Base-by-base conservation (phyloP, 2,888 invertebrate genomes). In the Seladonia tumulorum region DNA sequence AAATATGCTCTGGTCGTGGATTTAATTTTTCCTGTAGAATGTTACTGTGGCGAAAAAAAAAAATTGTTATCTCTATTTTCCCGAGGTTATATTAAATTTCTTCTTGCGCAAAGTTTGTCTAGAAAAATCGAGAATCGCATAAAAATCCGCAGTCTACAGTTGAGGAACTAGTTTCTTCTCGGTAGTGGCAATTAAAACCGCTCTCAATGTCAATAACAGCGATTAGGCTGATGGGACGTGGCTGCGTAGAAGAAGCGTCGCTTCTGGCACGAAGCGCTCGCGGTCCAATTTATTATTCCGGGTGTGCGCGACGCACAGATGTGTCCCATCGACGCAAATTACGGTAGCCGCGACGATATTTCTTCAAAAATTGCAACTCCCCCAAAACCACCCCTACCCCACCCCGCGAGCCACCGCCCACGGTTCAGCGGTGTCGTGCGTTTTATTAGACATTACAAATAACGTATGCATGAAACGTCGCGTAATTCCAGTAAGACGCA, bases 141-240 rank as follows among this genome's bases (percentile, higher is more conserved):
- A 22, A 8, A 53, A 18, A 53, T 53, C 10, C 22, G 53, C 1
- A 3, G 22, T 49, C 22, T 49, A 8, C 22, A 1, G 22, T 3
- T 22, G 0, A 1, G n/a, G 53, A 53, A 22, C 10, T 10, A 53
- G 53, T 53, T n/a, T 22, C 10, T 53, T 10, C 0, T 1, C 3
- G 53, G 22, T 53, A n/a, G n/a, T 57, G 12, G 73, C 81, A 76
- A 85, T 89, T 87, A 87, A 78, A 81, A 73, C 79, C 73, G 68
- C 42, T 35, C 70, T 76, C 78, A 82, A 85, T 83, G 83, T 79
- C 88, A 86, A 87, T 89, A 86, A 89, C 85, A 81, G 80, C 83
- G 66, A 66, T 80, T 78, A 88, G 84, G 85, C 81, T 85, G 74
- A 68, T 18, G 60, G 74, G 60, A 25, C 80, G 68, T 16, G 78